These are phyloP conservation scores for Lobophora halterata DNA, from an alignment of 2,888 invertebrate species.

Conservation along the genomic window DNA sequence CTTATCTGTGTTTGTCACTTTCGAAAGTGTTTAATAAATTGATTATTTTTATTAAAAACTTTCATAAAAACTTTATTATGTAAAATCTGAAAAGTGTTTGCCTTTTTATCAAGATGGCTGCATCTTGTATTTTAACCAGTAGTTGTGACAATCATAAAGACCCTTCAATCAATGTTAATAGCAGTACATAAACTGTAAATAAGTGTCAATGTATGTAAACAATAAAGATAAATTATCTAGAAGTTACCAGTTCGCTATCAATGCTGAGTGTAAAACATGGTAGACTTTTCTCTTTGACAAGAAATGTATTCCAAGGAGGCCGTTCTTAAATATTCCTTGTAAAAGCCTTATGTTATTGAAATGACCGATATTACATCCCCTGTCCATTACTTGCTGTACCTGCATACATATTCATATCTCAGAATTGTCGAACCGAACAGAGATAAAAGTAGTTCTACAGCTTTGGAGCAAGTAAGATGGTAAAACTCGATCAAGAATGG, in stretches of 20 bases:
- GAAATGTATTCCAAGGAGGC: slow-evolving; percentile 46
- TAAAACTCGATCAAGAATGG: slow-evolving; percentile 75
- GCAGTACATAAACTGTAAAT: slow-evolving; percentile 6
- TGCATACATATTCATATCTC: slow-evolving; percentile 76
- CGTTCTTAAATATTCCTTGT: slow-evolving; percentile 53
- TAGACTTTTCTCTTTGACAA: slow-evolving; percentile 33
- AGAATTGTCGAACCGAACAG: slow-evolving; percentile 67
- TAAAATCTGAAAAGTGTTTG: too few relatives aligned
- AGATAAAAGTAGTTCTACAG: slow-evolving; percentile 77
- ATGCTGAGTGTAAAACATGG: slow-evolving; percentile 32
- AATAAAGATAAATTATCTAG: slow-evolving; percentile 23
- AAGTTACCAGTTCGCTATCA: slow-evolving; percentile 29
- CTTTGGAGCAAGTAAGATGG: slow-evolving; percentile 77
- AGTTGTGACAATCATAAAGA: slow-evolving; percentile 11
- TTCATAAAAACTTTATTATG: too few relatives aligned
- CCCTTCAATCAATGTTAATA: slow-evolving; percentile 1
- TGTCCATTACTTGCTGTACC: slow-evolving; percentile 68
- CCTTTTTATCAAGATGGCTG: too few relatives aligned
- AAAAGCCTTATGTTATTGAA: slow-evolving; percentile 64
- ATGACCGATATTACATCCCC: slow-evolving; percentile 60
- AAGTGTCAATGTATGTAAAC: not conserved
- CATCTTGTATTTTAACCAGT: slow-evolving; percentile 4
- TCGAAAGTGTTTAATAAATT: too few relatives aligned
- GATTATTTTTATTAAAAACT: too few relatives aligned
- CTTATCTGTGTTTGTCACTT: too few relatives aligned